These are phyloP conservation scores for Polyommatus icarus DNA, from an alignment of 2,888 invertebrate genomes.

Conservation along the genomic window DNA sequence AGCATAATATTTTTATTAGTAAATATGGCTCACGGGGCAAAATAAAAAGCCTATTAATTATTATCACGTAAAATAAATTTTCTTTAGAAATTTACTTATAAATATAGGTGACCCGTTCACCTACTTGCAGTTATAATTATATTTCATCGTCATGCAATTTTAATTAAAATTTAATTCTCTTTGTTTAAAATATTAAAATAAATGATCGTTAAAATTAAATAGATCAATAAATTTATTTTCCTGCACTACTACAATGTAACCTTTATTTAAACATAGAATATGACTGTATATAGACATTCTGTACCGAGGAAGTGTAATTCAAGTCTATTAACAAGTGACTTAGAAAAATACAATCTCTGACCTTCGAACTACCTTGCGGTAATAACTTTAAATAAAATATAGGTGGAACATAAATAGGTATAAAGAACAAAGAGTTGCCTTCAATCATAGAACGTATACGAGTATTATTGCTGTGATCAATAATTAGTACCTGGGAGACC, in stretches of 20 bases:
- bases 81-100: not conserved
- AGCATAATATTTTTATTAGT: not conserved
- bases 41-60: not conserved
- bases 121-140: not conserved
- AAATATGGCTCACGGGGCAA: not conserved
- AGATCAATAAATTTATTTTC: not conserved
- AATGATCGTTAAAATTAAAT: not conserved
- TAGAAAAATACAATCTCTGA: slow-evolving; percentile 29
- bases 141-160: not conserved
- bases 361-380: slow-evolving; percentile 26
- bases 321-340: slow-evolving; percentile 21
- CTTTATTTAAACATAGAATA: not conserved
- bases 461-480: too few relatives aligned
- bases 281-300: not conserved
- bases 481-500: not conserved
- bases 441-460: not conserved
- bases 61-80: not conserved
- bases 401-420: not conserved
- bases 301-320: slow-evolving; percentile 22
- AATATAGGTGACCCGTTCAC: not conserved
- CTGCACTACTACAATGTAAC: not conserved
- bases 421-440: slow-evolving; percentile 9
- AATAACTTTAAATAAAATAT: slow-evolving; percentile 15
- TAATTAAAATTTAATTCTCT: not conserved
- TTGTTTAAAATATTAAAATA: not conserved